A percentile compares a stretch with the other conserved stretches of the same genome.
phyloP scores from a whole-genome alignment of 1,140 invertebrate genomes.

The Dendrolimus punctatus region DNA sequence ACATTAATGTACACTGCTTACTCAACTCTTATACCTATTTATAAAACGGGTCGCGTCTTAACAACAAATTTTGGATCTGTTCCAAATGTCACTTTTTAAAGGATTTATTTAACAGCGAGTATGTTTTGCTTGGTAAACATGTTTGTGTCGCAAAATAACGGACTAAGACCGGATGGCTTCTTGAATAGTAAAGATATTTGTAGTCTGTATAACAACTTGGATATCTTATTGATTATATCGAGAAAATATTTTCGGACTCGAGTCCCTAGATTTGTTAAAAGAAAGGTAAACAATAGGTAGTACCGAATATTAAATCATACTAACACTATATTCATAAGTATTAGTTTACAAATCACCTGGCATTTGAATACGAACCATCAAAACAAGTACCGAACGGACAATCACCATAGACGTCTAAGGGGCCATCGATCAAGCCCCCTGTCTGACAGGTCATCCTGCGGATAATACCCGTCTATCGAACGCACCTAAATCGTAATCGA shows the following conservation, averaged over 20 bases:
- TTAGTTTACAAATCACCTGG: not conserved
- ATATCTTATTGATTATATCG: too few relatives aligned
- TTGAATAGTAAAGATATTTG: too few relatives aligned
- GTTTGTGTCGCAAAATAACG: too few relatives aligned
- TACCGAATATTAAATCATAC: too few relatives aligned
- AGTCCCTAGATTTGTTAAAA: too few relatives aligned
- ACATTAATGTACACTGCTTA: not conserved
- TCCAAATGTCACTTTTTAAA: constrained; percentile 13
- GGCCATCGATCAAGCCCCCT: constrained; percentile 19
- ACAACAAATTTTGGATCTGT: constrained; percentile 9
- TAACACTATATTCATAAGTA: too few relatives aligned
- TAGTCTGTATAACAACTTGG: too few relatives aligned
- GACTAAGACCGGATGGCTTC: too few relatives aligned
- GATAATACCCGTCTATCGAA: constrained; percentile 10
- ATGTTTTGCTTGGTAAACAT: too few relatives aligned
- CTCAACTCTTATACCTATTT: not conserved
- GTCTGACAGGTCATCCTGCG: constrained; percentile 20
- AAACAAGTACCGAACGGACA: constrained; percentile 15
- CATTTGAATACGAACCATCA: constrained; percentile 13
- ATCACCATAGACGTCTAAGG: constrained; percentile 10
- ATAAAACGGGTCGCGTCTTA: constrained; percentile 2
- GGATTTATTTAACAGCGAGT: constrained; percentile 5
- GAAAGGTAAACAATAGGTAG: too few relatives aligned
- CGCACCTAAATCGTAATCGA: constrained; percentile 13
- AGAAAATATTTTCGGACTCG: too few relatives aligned